Conservation (phyloP, 1,140 invertebrate species). For the Lepidurus packardi region DNA sequence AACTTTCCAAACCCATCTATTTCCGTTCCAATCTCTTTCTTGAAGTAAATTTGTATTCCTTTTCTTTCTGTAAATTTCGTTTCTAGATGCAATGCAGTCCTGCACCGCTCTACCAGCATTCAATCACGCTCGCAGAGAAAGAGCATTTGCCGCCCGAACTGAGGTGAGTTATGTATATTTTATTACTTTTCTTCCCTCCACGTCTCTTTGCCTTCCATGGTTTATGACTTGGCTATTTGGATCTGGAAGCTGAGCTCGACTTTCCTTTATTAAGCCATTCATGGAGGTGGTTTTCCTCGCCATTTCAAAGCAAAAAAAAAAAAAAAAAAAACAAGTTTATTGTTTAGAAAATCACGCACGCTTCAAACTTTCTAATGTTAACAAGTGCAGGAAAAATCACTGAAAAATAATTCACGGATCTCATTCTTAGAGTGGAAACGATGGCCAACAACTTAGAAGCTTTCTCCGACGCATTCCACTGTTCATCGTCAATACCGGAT, state of each 20-base stretch:
- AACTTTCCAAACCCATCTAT: not conserved
- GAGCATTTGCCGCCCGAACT: conserved; percentile 3
- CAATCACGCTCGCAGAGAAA: not conserved
- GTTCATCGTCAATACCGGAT: not conserved
- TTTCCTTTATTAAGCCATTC: not conserved
- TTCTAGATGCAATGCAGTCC: not conserved
- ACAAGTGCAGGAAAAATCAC: no score
- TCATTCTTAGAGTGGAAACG: not conserved
- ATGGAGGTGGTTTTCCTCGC: not conserved
- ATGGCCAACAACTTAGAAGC: not conserved
- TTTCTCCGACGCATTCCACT: not conserved
- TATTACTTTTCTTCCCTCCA: not conserved
- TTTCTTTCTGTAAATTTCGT: not conserved
- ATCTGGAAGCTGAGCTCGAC: conserved; percentile 4
- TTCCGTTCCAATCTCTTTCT: not conserved
- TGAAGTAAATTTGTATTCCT: not conserved
- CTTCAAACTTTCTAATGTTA: no score
- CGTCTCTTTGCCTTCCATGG: not conserved
- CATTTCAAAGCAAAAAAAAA: not conserved
- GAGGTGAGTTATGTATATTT: not conserved
- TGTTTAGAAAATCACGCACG: not conserved
- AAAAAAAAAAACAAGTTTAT: not conserved
- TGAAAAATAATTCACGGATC: no score
- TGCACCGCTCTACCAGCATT: not conserved
- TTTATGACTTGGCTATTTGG: conserved; percentile 10